Evolutionary conservation across 2,888 invertebrate species (phyloP), one percentile per base, ranked within the genome.

Genomic region (Nemapogon koenigi): DNA sequence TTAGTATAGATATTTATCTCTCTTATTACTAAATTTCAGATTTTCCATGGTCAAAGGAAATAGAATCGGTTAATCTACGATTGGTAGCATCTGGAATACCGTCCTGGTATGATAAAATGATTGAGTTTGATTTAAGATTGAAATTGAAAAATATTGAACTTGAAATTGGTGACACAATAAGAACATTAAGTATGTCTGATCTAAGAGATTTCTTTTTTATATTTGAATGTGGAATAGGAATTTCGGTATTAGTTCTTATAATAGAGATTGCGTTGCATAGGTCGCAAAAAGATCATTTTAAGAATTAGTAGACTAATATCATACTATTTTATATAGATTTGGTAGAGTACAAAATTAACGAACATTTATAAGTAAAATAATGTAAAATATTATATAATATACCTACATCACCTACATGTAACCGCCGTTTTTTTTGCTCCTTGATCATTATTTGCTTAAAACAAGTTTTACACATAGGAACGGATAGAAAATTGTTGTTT

Each of bases 1-100:
- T n/a, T n/a, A n/a, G n/a, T n/a, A n/a, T n/a, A n/a, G n/a, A n/a
- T n/a, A n/a, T n/a, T n/a, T n/a, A n/a, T 19, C 6, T 22, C 22
- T 7, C 6, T 22, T 28, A 28, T 14, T 35, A 19, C 6, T 16
- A 14, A 11, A 7, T 28, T 37, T n/a, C 30, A 38, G 39, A 33
- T 35, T 39, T 39, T 15, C 39, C 35, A 10, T 39, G 39, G 35
- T 17, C 16, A 3, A 8, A 25, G 8, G 39, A 39, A 15, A 28
- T 39, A 8, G 30, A 35, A 17, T 11, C 25, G 16, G 29, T 25
- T 6, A 35, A 22, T 15, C 19, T 17, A 16, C 39, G 35, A 3
- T 17, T 39, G 2, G 27, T 40, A 3, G 40, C 31, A 6, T 31
- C 37, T 2, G 40, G 37, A 8, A 27, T 40, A 7, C 31, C 40